Base-by-base conservation (phyloP, 2,888 invertebrate species). In the Nebria brevicollis region DNA sequence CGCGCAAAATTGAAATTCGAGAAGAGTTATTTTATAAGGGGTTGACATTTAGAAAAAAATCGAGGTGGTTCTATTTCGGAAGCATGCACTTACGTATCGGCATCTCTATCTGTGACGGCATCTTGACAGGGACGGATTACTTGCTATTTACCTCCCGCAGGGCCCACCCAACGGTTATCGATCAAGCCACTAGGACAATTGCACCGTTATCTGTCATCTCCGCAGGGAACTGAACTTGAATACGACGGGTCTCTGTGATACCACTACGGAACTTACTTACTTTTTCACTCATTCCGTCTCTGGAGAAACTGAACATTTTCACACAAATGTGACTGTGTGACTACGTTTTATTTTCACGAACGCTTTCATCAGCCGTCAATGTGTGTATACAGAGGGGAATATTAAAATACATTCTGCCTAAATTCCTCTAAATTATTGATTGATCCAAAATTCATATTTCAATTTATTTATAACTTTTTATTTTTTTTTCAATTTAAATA, bases 41-140 rank as follows among this genome's bases (percentile, higher is more conserved):
- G 20, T 20, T 20, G 20, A 20, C 20, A 20, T 20, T 20, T 20
- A 0, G 20, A 20, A 20, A 20, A 20, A 43, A 43, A 0, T 10
- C 6, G 43, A 43, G 10, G 10, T 43, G 7, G 7, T 10, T 43
- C 43, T 8, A 43, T 43, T 43, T 10, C 10, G 43, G 10, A 43
- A 43, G 43, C 43, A 43, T 10, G 43, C 43, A 43, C 10, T 43
- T 10, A 43, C 65, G 65, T 78, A 78, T 78, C 77, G 64, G 15
- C 65, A 70, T 34, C 64, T 54, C 77, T 77, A 70, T 72, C 70
- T 77, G 72, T 70, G 72, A 15, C 8, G 15, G 73, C 26, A 66
- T 66, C 79, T 34, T 79, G 79, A 79, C 79, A 79, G 74, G 79
- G 66, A 79, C 75, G 79, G 74, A 79, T 79, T 79, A 75, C 79